Conservation (phyloP, 2,113 vertebrate species). For the Vidua chalybeata region DNA sequence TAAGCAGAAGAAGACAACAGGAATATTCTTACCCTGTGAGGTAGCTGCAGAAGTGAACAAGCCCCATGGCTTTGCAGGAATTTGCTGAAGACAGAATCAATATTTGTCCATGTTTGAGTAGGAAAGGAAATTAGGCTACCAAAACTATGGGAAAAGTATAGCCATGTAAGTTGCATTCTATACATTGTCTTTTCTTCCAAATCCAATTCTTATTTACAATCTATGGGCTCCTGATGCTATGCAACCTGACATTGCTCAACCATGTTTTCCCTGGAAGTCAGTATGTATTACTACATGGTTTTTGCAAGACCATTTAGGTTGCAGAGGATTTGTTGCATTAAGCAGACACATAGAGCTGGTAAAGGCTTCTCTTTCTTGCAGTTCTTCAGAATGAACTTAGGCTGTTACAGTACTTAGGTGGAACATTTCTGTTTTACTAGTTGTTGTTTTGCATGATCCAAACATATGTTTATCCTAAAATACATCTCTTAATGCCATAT, state of each 20-base stretch:
- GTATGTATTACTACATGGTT: not conserved
- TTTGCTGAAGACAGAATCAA: not conserved
- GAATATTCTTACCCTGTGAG: not conserved
- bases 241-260: not conserved
- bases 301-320: not conserved
- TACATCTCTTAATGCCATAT: conserved; percentile 36
- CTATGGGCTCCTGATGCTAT: not conserved
- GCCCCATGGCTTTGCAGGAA: not conserved
- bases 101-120: not conserved
- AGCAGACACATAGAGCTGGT: not conserved
- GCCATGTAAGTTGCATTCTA: fast-evolving
- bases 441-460: not conserved
- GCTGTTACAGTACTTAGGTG: not conserved
- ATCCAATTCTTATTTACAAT: not conserved
- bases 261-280: not conserved
- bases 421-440: not conserved
- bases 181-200: not conserved
- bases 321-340: not conserved
- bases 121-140: not conserved
- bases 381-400: not conserved
- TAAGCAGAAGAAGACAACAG: not conserved
- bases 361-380: not conserved
- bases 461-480: conserved; percentile 55
- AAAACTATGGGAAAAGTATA: not conserved
- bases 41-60: not conserved